Conservation (phyloP, 2,888 invertebrate genomes). For the Dolomedes plantarius region DNA sequence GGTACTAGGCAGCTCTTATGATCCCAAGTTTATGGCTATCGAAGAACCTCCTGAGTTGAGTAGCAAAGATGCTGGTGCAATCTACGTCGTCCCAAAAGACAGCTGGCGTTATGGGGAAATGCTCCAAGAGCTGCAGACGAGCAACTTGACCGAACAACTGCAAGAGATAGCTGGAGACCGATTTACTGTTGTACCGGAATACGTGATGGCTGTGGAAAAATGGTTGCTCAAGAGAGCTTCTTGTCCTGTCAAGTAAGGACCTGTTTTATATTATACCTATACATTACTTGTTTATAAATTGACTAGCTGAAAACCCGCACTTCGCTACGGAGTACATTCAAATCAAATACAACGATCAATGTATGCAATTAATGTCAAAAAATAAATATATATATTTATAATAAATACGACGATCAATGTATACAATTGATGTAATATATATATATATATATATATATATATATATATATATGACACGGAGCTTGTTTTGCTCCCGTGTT, state of each 20-base stretch:
- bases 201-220: constrained; percentile 72
- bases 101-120: constrained; percentile 53
- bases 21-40: constrained; percentile 73
- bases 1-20: constrained; percentile 72
- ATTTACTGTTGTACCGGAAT: neutral
- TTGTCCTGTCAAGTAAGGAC: constrained; percentile 46
- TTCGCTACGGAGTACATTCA: too few species aligned
- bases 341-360: too few species aligned
- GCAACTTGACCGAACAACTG: constrained; percentile 57
- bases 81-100: constrained; percentile 14
- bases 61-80: neutral
- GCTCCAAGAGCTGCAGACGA: constrained; percentile 43
- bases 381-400: too few species aligned
- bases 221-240: constrained; percentile 74
- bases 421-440: too few species aligned
- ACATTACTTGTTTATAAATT: too few species aligned
- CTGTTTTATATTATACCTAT: too few species aligned
- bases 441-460: too few species aligned
- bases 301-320: too few species aligned
- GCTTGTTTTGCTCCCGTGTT: too few species aligned
- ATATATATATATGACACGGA: too few species aligned
- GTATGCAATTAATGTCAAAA: too few species aligned
- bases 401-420: too few species aligned
- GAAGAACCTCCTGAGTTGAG: constrained; percentile 37
- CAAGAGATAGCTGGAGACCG: constrained; percentile 20